Base-by-base conservation (phyloP, 2,888 invertebrate species). In the Amphiduros pacificus region DNA sequence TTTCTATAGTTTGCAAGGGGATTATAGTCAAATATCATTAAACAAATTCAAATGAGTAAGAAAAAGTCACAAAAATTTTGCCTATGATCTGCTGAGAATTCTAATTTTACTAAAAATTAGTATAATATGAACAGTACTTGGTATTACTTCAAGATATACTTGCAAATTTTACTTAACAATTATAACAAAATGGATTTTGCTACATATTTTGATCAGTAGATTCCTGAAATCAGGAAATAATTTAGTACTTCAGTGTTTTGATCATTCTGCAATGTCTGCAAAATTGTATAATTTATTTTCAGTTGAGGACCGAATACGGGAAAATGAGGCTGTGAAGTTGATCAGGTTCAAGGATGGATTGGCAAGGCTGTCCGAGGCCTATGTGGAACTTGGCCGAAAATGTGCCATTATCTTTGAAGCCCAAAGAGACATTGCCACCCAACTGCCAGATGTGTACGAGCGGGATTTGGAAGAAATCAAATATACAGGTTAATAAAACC, bases 311-410 rank as follows among this genome's bases (percentile, higher is more conserved):
- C 77, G 82, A 59, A 73, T 83, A 1, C 75, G 82, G 51, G 86
- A 86, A 70, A 85, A 85, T 73, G 86, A 86, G 76, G 83, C 84
- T 20, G 80, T 85, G 0, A 86, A 86, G 72, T 70, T 85, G 68
- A 84, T 85, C 17, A 74, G 85, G 14, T 71, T 85, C 27, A 85
- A 85, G 68, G 83, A 83, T 67, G 85, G 85, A 1, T 68, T 86
- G 28, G 66, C 83, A 24, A 84, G 84, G 69, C 73, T 85, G 48
- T 84, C 85, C 3, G 82, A 84, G 48, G 80, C 84, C n/a, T 85
- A 85, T 73, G 68, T 85, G n/a, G 83, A 83, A 41, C 71, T 85
- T 68, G 82, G 84, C 6, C 78, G 83, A 55, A 84, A 85, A 70
- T 83, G 83, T 67, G 77, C 80, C 58, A 77, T 83, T 27, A 81